Percentiles rank a stretch among this genome's conserved stretches.
Conservation (phyloP, 2,888 invertebrate species). For the Gisinianus flammeolus region DNA sequence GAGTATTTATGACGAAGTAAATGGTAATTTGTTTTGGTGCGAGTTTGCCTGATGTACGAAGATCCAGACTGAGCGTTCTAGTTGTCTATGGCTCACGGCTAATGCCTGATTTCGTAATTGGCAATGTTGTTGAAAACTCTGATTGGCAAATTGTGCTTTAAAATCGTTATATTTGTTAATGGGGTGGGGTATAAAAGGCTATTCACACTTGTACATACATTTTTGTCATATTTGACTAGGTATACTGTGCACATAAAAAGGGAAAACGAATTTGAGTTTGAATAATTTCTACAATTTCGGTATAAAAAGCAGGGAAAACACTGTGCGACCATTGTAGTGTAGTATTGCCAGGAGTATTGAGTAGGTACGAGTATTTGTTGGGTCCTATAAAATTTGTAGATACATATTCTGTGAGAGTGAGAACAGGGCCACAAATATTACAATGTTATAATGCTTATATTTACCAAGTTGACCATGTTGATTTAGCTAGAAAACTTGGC, state of each 20-base stretch:
- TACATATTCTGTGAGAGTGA: too few species aligned
- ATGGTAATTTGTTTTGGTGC: neutral
- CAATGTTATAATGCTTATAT: neutral
- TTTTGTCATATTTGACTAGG: too few species aligned
- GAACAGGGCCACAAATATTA: neutral
- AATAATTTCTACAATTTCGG: too few species aligned
- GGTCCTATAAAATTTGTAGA: too few species aligned
- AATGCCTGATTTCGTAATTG: neutral
- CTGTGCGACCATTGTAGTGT: too few species aligned
- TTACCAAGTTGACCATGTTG: neutral
- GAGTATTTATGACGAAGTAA: conserved; percentile 11
- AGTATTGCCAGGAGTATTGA: neutral
- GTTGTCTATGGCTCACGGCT: neutral
- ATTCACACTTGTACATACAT: neutral
- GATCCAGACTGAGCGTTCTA: too few species aligned
- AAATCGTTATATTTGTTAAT: conserved; percentile 1
- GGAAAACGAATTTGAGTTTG: too few species aligned
- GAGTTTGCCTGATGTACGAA: neutral
- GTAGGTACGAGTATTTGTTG: neutral
- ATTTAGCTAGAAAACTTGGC: conserved; percentile 18
- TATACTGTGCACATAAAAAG: too few species aligned
- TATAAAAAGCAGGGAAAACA: too few species aligned
- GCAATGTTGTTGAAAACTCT: conserved; percentile 5
- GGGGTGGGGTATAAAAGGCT: conserved; percentile 5
- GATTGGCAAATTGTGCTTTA: conserved; percentile 7